phyloP scores from a whole-genome alignment of 2,888 invertebrate species.

The Nemotelus nigrinus region DNA sequence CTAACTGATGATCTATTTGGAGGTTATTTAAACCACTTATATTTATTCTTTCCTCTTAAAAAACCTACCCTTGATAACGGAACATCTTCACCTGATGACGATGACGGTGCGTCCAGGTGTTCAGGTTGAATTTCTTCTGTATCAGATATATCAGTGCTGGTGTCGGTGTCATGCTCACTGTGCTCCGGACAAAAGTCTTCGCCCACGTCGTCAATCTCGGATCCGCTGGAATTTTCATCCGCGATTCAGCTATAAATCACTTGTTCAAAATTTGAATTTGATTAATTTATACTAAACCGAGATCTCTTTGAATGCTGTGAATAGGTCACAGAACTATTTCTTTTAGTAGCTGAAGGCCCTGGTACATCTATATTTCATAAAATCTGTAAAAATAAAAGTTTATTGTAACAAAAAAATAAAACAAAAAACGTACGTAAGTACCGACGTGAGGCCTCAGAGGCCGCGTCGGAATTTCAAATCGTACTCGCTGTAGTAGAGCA shows the following conservation, averaged over 20 bases:
- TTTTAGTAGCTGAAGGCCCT: conserved; percentile 9
- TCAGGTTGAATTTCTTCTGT: conserved; percentile 18
- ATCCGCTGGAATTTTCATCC: conserved; percentile 17
- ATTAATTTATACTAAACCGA: conserved; percentile 3
- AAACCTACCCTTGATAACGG: not conserved
- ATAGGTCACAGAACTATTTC: conserved; percentile 10
- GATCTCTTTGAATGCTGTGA: conserved; percentile 26
- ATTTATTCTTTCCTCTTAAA: conserved; percentile 14
- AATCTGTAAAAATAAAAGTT: conserved; percentile 15
- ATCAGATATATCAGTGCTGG: conserved; percentile 19
- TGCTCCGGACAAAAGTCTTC: conserved; percentile 30
- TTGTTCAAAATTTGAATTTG: conserved; percentile 2
- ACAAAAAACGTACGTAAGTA: not conserved
- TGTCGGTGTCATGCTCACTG: conserved; percentile 20
- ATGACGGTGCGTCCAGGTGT: conserved; percentile 17
- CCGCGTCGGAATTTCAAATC: conserved; percentile 17
- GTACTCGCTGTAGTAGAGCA: not conserved
- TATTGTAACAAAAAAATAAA: conserved; percentile 16
- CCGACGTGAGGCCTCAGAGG: conserved; percentile 17
- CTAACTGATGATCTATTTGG: not conserved
- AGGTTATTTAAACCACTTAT: not conserved
- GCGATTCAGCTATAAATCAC: conserved; percentile 4
- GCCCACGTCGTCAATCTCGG: conserved; percentile 19
- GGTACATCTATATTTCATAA: not conserved
- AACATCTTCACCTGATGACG: conserved; percentile 1